Evolutionary conservation across 1,140 invertebrate genomes (phyloP).

Genomic region (Drosophila paulistorum): DNA sequence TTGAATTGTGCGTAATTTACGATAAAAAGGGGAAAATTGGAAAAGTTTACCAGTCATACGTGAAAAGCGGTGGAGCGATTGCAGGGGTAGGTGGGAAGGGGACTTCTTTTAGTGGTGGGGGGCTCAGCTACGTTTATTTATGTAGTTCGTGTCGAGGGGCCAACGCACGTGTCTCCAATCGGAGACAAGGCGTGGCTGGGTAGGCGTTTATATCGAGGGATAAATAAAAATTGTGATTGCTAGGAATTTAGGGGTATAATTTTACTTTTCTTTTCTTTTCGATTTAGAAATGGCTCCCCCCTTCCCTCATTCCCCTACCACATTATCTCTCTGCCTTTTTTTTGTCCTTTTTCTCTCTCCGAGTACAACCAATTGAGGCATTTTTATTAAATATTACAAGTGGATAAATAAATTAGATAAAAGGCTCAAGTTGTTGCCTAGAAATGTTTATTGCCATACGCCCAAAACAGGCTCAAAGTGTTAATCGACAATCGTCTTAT

Average conservation of each 20-base stretch:
- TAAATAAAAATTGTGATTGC: conserved; percentile 81
- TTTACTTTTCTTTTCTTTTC: conserved; percentile 1
- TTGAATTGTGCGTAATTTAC: conserved; percentile 82
- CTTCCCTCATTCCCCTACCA: no score
- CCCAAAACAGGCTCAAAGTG: background rate
- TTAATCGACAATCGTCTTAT: background rate
- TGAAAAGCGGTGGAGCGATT: conserved; percentile 10
- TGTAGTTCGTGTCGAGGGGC: conserved; percentile 67
- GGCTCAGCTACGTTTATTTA: conserved; percentile 66
- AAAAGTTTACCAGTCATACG: conserved; percentile 69
- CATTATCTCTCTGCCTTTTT: no score
- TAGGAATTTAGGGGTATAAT: conserved; percentile 44
- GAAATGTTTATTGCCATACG: conserved; percentile 17
- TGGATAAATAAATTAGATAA: conserved; percentile 65
- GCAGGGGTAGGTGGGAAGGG: no score
- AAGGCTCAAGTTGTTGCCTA: conserved; percentile 37
- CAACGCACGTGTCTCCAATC: conserved; percentile 54
- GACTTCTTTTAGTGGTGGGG: background rate
- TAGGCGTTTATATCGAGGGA: conserved; percentile 21
- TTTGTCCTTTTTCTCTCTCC: background rate
- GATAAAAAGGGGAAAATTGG: conserved; percentile 83
- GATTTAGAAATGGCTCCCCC: background rate
- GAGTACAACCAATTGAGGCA: conserved; percentile 44
- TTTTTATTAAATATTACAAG: conserved; percentile 73
- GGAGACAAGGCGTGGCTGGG: conserved; percentile 8